Conservation (phyloP, 2,888 invertebrate genomes). For the Polietes domitor region DNA sequence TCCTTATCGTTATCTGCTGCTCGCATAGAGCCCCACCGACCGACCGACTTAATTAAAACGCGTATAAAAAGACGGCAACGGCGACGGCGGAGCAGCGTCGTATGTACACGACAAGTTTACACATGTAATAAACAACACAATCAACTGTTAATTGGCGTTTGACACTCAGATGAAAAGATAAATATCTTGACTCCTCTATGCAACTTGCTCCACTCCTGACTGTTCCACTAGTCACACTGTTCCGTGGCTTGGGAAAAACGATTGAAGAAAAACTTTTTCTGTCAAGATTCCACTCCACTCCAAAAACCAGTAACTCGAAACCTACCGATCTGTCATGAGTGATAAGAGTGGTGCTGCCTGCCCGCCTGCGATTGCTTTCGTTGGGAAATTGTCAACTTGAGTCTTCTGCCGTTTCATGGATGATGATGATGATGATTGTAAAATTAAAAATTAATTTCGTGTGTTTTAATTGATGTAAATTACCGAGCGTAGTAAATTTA, state of each 20-base stretch:
- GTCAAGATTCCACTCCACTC: not conserved
- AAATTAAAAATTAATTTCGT: slow-evolving; percentile 58
- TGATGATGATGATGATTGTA: slow-evolving; percentile 40
- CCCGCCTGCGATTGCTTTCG: not conserved
- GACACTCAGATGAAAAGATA: slow-evolving; percentile 65
- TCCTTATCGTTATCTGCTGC: slow-evolving; percentile 29
- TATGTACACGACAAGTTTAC: slow-evolving; percentile 59
- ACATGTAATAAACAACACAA: slow-evolving; percentile 65
- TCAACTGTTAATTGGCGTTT: slow-evolving; percentile 65
- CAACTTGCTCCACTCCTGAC: not conserved
- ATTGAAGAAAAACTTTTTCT: not conserved
- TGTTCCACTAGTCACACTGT: not conserved
- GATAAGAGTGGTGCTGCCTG: too few species aligned
- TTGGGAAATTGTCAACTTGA: slow-evolving; percentile 34
- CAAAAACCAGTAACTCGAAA: slow-evolving; percentile 16
- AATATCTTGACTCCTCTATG: slow-evolving; percentile 41
- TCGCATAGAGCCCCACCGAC: too few species aligned
- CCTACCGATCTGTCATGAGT: slow-evolving; percentile 43
- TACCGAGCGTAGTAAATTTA: not conserved
- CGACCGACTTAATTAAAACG: slow-evolving; percentile 58
- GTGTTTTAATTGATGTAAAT: slow-evolving; percentile 54
- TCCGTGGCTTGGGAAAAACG: not conserved
- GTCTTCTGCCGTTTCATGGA: not conserved
- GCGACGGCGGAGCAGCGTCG: not conserved
- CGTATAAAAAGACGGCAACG: slow-evolving; percentile 30